Evolutionary conservation across 2,888 invertebrate genomes (phyloP), one percentile per base, ranked within the genome.

Genomic region (Coleophora deauratella): DNA sequence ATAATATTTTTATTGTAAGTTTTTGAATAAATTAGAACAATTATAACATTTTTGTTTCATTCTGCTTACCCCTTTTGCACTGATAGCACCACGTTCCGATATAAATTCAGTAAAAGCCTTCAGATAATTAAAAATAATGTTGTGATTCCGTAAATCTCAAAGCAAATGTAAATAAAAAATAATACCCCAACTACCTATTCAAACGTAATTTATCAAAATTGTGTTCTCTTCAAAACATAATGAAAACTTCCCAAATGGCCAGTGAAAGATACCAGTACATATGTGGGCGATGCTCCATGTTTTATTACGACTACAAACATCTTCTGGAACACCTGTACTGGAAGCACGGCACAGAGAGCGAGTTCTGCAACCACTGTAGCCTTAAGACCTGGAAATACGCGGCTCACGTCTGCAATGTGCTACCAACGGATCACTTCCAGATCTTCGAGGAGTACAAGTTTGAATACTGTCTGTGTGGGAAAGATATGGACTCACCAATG

Each of bases 271-370:
- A n/a, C 47, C n/a, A 45, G 42, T 60, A 63, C 52, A 60, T 57
- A 10, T 79, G 80, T 47, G 68, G 64, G 12, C 53, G 57, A 31
- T 79, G 80, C 39, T 47, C 52, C 3, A 61, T 70, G 58, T 52
- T 56, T 33, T 80, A 72, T 49, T 50, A 51, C 4, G 62, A 68
- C 15, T 78, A 77, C 48, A 68, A 71, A 42, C 57, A 52, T 27
- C 56, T 81, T 30, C 44, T 80, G 3, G 72, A 71, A 44, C 80
- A 81, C 50, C 49, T 81, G 15, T 80, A 68, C 47, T 79, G 77
- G 77, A 59, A 69, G 6, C 79, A 80, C 43, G 79, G 77, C 4
- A 79, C 76, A 0, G 75, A 78, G 47, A 77, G 75, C 39, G 35
- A 46, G 7, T 53, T 47, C 49, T 81, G 79, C 49, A 55, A 54